These are phyloP conservation scores for Thumatha senex DNA, from an alignment of 2,888 invertebrate species.

Conservation along the genomic window DNA sequence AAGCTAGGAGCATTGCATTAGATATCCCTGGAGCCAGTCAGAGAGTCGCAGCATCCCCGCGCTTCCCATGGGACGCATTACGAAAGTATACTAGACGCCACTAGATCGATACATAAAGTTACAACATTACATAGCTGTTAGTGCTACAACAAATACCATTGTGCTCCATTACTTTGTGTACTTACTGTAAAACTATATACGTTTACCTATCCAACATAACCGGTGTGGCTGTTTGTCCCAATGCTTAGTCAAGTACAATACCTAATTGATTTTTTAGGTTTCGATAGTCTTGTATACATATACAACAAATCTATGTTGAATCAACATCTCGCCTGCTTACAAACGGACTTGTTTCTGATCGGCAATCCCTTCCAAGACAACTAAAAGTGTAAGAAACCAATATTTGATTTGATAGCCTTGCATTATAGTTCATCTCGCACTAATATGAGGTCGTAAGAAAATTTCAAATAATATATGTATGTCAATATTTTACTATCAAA, in stretches of 20 bases:
- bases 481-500: too few relatives aligned
- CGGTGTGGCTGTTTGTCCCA: background rate
- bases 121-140: conserved; percentile 64
- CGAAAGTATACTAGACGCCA: conserved; percentile 73
- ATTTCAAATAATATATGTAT: too few relatives aligned
- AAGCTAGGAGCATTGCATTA: conserved; percentile 76
- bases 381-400: too few relatives aligned
- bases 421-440: too few relatives aligned
- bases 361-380: too few relatives aligned
- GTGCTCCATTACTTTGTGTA: conserved; percentile 34
- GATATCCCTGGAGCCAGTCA: conserved; percentile 63
- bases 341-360: too few relatives aligned
- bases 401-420: too few relatives aligned
- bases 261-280: too few relatives aligned
- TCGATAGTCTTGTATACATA: too few relatives aligned
- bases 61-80: conserved; percentile 75
- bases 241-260: background rate
- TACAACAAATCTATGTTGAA: too few relatives aligned
- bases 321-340: too few relatives aligned
- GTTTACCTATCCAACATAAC: conserved; percentile 9
- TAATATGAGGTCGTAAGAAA: too few relatives aligned
- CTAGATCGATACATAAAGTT: conserved; percentile 74
- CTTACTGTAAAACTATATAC: conserved; percentile 19
- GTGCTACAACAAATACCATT: conserved; percentile 51
- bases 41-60: conserved; percentile 73